Evolutionary conservation across 2,888 invertebrate species (phyloP).

Genomic region (Leptothorax acervorum): DNA sequence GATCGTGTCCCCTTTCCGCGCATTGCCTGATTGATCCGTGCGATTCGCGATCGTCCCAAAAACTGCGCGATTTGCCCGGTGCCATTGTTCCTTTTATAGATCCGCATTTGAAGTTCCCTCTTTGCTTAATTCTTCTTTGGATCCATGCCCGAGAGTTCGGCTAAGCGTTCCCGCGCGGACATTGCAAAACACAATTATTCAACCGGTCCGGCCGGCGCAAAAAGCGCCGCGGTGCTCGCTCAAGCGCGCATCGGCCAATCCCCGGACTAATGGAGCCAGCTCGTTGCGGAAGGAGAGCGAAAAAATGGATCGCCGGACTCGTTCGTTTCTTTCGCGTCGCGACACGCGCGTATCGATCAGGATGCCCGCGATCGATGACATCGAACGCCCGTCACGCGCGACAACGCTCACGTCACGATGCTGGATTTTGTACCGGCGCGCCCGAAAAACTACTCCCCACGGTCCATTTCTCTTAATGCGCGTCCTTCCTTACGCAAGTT

Average conservation of each 20-base stretch:
- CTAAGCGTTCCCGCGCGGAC: slow-evolving; percentile 61
- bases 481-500: slow-evolving; percentile 45
- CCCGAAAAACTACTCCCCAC: slow-evolving; percentile 34
- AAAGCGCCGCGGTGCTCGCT: slow-evolving; percentile 71
- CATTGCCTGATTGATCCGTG: slow-evolving; percentile 49
- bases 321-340: slow-evolving; percentile 57
- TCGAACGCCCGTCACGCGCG: slow-evolving; percentile 63
- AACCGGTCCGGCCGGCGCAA: slow-evolving; percentile 75
- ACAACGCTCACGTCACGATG: slow-evolving; percentile 57
- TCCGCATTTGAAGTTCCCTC: slow-evolving; percentile 70
- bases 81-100: slow-evolving; percentile 72
- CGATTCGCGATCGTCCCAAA: slow-evolving; percentile 55
- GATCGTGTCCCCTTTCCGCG: background rate
- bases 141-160: slow-evolving; percentile 69
- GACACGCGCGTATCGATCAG: slow-evolving; percentile 71
- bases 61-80: slow-evolving; percentile 55
- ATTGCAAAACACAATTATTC: slow-evolving; percentile 83
- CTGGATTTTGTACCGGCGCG: slow-evolving; percentile 56
- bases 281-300: slow-evolving; percentile 61
- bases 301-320: slow-evolving; percentile 64
- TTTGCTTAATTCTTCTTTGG: slow-evolving; percentile 73
- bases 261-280: slow-evolving; percentile 65
- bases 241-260: slow-evolving; percentile 75
- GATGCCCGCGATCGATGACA: slow-evolving; percentile 41
- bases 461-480: slow-evolving; percentile 63